These are phyloP conservation scores for Steinernema hermaphroditum DNA, from an alignment of 2,888 invertebrate species.

Conservation along the genomic window DNA sequence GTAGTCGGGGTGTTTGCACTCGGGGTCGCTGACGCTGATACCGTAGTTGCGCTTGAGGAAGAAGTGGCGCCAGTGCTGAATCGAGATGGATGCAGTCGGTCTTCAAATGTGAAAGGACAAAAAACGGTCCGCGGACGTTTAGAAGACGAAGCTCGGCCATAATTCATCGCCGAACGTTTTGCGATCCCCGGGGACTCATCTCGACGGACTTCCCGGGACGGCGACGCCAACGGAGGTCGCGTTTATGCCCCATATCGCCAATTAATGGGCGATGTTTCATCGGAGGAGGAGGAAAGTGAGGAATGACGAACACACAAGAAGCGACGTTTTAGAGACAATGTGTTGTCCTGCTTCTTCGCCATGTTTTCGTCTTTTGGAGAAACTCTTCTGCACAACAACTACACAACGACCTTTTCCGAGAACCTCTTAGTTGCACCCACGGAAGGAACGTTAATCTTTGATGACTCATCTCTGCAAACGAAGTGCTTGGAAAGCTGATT, in stretches of 20 bases:
- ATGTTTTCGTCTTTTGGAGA: too few relatives aligned
- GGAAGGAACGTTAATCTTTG: too few relatives aligned
- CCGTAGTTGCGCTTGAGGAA: slow-evolving; percentile 62
- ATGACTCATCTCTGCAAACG: too few relatives aligned
- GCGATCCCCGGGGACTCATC: slow-evolving; percentile 15
- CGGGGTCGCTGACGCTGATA: slow-evolving; percentile 51
- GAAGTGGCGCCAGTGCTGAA: slow-evolving; percentile 63
- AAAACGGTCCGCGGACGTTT: background rate
- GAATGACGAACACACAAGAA: too few relatives aligned
- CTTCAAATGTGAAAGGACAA: background rate
- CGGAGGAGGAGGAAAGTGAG: too few relatives aligned
- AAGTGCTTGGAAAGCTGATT: too few relatives aligned
- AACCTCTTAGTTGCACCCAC: too few relatives aligned
- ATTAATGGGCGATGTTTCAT: slow-evolving; percentile 1
- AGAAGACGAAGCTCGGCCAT: slow-evolving; percentile 14
- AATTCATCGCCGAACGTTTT: slow-evolving; percentile 7
- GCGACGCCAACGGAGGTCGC: background rate
- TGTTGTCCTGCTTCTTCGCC: too few relatives aligned
- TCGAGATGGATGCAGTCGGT: slow-evolving; percentile 17
- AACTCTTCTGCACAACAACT: too few relatives aligned
- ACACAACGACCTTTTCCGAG: too few relatives aligned
- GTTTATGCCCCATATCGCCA: background rate
- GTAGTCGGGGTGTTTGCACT: slow-evolving; percentile 42
- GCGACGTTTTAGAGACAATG: too few relatives aligned
- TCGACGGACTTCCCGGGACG: background rate